Percentiles rank a stretch among this genome's conserved stretches.
Evolutionary conservation across 53 echinoderm and acorn worm genomes (phyloP).

Genomic region (Stichopus horrens): DNA sequence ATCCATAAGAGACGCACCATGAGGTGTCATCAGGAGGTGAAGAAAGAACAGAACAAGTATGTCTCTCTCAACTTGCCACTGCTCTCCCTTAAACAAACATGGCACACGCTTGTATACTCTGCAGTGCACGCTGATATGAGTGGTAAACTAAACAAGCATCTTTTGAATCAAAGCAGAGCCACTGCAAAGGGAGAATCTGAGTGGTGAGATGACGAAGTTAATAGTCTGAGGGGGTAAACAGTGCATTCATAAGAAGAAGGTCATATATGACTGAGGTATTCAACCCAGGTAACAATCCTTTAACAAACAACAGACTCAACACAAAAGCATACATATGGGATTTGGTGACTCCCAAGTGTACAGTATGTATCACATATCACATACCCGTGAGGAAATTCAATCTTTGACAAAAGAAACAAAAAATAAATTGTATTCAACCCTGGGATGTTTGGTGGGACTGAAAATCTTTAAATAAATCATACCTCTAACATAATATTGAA

Average conservation of each 20-base stretch:
- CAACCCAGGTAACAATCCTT: not conserved
- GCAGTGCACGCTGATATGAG: not conserved
- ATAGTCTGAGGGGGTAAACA: slow-evolving; percentile 21
- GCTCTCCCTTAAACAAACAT: not conserved
- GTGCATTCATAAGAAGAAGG: slow-evolving; percentile 11
- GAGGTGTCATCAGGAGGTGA: too few relatives aligned
- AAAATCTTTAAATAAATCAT: not conserved
- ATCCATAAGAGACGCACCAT: too few relatives aligned
- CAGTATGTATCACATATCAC: not conserved
- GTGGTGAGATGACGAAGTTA: not conserved
- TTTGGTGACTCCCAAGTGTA: not conserved
- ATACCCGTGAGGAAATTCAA: not conserved
- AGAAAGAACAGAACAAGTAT: too few relatives aligned
- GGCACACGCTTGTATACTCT: too few relatives aligned
- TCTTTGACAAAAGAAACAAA: not conserved
- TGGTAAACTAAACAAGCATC: slow-evolving; percentile 10
- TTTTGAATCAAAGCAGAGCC: slow-evolving; percentile 13
- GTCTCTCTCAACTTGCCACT: too few relatives aligned
- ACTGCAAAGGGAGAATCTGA: not conserved
- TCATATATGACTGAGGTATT: slow-evolving; percentile 13
- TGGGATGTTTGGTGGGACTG: not conserved
- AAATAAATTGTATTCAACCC: not conserved
- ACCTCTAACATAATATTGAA: too few relatives aligned
- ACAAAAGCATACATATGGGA: not conserved
- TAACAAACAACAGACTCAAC: slow-evolving; percentile 17